Conservation (phyloP, 2,888 invertebrate species). For the Drosophila niveifrons region DNA sequence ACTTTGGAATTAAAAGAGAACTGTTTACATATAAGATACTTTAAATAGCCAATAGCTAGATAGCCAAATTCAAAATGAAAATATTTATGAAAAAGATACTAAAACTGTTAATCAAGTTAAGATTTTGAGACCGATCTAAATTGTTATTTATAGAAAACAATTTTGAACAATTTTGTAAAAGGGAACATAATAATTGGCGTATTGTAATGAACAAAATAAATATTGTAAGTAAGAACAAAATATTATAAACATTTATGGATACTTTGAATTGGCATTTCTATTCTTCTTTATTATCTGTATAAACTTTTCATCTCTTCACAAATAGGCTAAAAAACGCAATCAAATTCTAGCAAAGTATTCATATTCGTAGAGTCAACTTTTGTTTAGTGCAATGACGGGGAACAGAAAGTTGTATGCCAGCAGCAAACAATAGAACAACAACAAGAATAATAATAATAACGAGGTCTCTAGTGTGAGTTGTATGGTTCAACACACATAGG, state of each 20-base stretch:
- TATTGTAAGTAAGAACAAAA: neutral
- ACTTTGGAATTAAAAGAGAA: no score
- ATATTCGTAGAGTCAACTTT: conserved; percentile 57
- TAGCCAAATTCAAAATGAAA: no score
- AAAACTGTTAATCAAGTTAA: no score
- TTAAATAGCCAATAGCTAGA: no score
- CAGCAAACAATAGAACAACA: conserved; percentile 45
- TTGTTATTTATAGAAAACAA: no score
- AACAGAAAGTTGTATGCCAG: conserved; percentile 37
- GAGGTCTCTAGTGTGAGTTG: conserved; percentile 31
- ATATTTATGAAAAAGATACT: no score
- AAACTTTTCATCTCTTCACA: neutral
- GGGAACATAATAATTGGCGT: no score
- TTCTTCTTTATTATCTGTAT: neutral
- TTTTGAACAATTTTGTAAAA: no score
- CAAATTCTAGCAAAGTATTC: conserved; percentile 21
- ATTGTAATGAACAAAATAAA: neutral
- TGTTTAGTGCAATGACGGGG: conserved; percentile 1
- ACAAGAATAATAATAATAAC: conserved; percentile 54
- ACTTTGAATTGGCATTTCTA: neutral
- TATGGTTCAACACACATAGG: conserved; percentile 8
- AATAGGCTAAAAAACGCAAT: conserved; percentile 1
- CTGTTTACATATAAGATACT: no score
- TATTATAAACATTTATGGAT: neutral
- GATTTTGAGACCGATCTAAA: no score